A percentile compares a stretch with the other conserved stretches of the same genome.
Conservation (phyloP, 2,113 vertebrate genomes). For the Eolophus roseicapilla region DNA sequence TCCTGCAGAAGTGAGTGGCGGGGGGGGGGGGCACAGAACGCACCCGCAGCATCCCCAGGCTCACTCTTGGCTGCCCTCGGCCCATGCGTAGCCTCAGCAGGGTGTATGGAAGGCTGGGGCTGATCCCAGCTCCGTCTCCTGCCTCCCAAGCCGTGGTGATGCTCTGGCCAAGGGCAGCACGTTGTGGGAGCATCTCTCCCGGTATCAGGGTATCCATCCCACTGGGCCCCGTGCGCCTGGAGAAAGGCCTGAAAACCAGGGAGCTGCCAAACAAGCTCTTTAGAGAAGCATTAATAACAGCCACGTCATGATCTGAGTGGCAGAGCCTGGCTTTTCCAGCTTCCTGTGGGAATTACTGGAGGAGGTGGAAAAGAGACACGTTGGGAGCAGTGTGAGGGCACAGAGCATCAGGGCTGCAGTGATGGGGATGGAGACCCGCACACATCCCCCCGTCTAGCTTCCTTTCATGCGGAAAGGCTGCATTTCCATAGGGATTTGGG, state of each 20-base stretch:
- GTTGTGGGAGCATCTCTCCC: background rate
- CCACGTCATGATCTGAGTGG: accelerated
- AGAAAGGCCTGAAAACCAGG: background rate
- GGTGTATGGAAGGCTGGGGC: background rate
- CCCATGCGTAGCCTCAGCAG: accelerated
- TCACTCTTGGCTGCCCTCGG: background rate
- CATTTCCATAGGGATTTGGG: background rate
- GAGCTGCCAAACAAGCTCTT: conserved; percentile 28
- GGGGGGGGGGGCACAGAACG: accelerated
- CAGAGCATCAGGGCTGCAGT: background rate
- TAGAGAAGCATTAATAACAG: background rate
- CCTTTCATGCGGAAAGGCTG: background rate
- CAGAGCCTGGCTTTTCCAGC: background rate
- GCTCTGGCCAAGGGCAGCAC: background rate
- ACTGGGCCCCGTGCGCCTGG: accelerated
- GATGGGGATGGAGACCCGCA: background rate
- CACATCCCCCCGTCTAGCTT: background rate
- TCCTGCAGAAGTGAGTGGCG: conserved; percentile 87
- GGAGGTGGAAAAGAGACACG: background rate
- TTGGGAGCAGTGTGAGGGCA: background rate
- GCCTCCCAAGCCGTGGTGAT: accelerated
- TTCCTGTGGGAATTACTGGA: background rate
- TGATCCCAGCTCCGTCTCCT: background rate
- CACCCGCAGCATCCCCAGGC: accelerated
- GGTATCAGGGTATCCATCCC: background rate